phyloP scores from a whole-genome alignment of 2,888 invertebrate genomes.

The Clusia tigrina region DNA sequence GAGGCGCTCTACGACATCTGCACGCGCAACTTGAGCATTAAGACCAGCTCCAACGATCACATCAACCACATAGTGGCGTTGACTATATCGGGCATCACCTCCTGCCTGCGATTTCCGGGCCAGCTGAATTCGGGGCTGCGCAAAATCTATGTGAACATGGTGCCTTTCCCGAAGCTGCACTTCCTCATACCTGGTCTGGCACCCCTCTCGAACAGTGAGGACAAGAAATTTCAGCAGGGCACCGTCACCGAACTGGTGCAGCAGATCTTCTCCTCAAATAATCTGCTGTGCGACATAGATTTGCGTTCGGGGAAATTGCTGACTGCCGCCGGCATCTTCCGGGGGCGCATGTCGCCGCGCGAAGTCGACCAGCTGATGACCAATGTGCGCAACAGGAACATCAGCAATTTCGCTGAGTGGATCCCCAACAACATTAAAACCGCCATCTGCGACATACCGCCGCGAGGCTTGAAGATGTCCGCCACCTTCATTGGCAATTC shows the following conservation, averaged over 20 bases:
- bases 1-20: slow-evolving; percentile 60
- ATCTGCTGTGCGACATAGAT: slow-evolving; percentile 85
- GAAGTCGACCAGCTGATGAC: slow-evolving; percentile 67
- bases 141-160: slow-evolving; percentile 90
- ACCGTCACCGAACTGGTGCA: slow-evolving; percentile 75
- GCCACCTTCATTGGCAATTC: slow-evolving; percentile 86
- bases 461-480: slow-evolving; percentile 85
- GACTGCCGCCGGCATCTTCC: slow-evolving; percentile 80
- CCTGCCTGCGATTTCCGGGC: slow-evolving; percentile 86
- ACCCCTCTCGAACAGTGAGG: slow-evolving; percentile 66
- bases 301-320: slow-evolving; percentile 79
- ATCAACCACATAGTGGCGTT: slow-evolving; percentile 59
- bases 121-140: slow-evolving; percentile 87
- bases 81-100: slow-evolving; percentile 74
- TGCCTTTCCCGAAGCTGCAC: slow-evolving; percentile 86
- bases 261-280: slow-evolving; percentile 79
- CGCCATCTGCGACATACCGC: slow-evolving; percentile 84
- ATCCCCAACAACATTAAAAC: slow-evolving; percentile 88
- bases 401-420: slow-evolving; percentile 78
- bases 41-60: slow-evolving; percentile 49
- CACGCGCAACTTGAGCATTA: slow-evolving; percentile 48
- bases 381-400: slow-evolving; percentile 79
- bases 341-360: slow-evolving; percentile 57
- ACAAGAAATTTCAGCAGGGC: slow-evolving; percentile 48
- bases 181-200: slow-evolving; percentile 86